phyloP scores from a whole-genome alignment of 2,113 vertebrate genomes.

The Elephantulus edwardii region DNA sequence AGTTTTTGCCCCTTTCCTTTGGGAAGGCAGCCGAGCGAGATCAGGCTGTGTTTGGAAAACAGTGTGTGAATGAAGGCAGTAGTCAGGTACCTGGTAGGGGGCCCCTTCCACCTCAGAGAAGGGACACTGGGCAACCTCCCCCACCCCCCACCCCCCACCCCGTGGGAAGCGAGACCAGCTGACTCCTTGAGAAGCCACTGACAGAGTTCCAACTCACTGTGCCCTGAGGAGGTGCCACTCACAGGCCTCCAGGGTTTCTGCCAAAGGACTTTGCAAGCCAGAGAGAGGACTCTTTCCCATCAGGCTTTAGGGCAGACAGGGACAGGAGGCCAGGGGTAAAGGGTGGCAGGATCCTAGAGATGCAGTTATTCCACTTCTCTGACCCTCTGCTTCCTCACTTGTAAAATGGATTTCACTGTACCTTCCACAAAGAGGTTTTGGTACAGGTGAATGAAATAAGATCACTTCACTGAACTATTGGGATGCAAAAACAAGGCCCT shows the following conservation, averaged over 20 bases:
- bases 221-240: no score
- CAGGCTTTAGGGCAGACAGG: neutral
- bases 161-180: neutral
- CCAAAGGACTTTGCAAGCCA: neutral
- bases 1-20: no score
- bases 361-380: neutral
- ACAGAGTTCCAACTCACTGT: neutral
- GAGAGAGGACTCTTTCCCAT: no score
- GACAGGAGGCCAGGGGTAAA: no score
- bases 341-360: fast-evolving
- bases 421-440: neutral
- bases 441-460: neutral
- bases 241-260: neutral
- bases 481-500: neutral
- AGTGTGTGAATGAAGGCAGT: neutral
- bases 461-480: neutral
- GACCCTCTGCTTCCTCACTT: neutral
- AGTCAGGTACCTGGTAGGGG: neutral
- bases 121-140: neutral
- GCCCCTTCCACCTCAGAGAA: neutral
- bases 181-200: neutral
- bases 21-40: neutral
- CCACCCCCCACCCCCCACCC: no score
- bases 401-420: neutral
- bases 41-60: neutral